Evolutionary conservation across 2,888 invertebrate species (phyloP).

Genomic region (Drosophila demipolita): DNA sequence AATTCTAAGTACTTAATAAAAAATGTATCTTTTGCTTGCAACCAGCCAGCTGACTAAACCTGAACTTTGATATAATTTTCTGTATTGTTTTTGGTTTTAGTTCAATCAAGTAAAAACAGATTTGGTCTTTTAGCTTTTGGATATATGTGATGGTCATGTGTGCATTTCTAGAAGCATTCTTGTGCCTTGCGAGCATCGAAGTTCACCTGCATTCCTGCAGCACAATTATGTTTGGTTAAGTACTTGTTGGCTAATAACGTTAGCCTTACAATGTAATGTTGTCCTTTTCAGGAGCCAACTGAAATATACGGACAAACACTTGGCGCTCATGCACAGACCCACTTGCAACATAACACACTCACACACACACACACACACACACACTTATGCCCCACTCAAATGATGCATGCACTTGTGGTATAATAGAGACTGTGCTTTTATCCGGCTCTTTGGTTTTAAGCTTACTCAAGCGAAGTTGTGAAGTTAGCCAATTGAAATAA

Average conservation of each 20-base stretch:
- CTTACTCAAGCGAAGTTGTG: constrained; percentile 14
- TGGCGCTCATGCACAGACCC: not conserved
- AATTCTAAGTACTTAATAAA: too few species aligned
- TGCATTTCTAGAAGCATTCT: not conserved
- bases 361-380: not conserved
- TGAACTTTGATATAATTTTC: not conserved
- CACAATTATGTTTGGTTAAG: not conserved
- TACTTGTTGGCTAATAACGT: not conserved
- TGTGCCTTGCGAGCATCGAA: not conserved
- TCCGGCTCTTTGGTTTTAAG: constrained; percentile 2
- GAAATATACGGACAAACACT: not conserved
- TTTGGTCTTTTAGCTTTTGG: not conserved
- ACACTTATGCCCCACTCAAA: not conserved
- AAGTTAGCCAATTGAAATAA: constrained; percentile 15
- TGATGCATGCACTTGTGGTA: not conserved
- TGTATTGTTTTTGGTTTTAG: not conserved
- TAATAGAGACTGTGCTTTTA: not conserved
- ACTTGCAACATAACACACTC: too few species aligned
- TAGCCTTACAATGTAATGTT: not conserved
- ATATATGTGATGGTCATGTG: not conserved
- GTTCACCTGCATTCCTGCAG: not conserved
- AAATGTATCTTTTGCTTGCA: too few species aligned
- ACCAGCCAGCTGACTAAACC: too few species aligned
- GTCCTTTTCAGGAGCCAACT: not conserved
- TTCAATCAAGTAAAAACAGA: not conserved